phyloP scores from a whole-genome alignment of 2,888 invertebrate genomes.

The Drosophila mimica region DNA sequence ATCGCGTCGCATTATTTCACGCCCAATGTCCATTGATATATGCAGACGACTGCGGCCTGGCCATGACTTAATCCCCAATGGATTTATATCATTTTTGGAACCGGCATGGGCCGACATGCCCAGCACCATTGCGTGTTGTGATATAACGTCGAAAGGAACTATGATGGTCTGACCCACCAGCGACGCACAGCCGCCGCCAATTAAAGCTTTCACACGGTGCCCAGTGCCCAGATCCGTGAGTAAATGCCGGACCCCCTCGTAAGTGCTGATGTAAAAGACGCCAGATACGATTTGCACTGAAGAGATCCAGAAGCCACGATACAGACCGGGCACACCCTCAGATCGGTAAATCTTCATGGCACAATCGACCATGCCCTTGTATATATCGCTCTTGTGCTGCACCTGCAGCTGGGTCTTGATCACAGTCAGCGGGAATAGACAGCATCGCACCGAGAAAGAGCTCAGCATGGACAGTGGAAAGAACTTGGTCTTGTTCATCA shows the following conservation, averaged over 20 bases:
- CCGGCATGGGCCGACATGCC: conserved; percentile 87
- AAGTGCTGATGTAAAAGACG: conserved; percentile 96
- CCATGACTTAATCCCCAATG: conserved; percentile 89
- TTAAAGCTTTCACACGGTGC: conserved; percentile 88
- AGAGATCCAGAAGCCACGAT: conserved; percentile 97
- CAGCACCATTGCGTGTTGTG: conserved; percentile 98
- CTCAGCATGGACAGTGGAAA: conserved; percentile 96
- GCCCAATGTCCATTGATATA: conserved; percentile 91
- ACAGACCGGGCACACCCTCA: conserved; percentile 95
- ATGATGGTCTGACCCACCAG: conserved; percentile 97
- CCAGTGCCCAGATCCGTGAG: conserved; percentile 86
- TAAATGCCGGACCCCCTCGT: conserved; percentile 94
- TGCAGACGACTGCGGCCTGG: conserved; percentile 88
- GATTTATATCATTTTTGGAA: conserved; percentile 88
- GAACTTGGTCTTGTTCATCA: conserved; percentile 98
- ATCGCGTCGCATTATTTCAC: conserved; percentile 91
- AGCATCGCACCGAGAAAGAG: conserved; percentile 87
- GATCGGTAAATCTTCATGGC: conserved; percentile 92
- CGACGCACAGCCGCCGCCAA: conserved; percentile 96
- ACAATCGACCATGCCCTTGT: conserved; percentile 95
- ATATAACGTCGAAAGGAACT: conserved; percentile 98
- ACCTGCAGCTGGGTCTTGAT: conserved; percentile 96
- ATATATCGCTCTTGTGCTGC: conserved; percentile 92
- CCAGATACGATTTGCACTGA: conserved; percentile 94
- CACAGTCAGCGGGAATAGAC: conserved; percentile 96